Conservation (phyloP, 2,797 vertebrate species). For the Allobates femoralis region DNA sequence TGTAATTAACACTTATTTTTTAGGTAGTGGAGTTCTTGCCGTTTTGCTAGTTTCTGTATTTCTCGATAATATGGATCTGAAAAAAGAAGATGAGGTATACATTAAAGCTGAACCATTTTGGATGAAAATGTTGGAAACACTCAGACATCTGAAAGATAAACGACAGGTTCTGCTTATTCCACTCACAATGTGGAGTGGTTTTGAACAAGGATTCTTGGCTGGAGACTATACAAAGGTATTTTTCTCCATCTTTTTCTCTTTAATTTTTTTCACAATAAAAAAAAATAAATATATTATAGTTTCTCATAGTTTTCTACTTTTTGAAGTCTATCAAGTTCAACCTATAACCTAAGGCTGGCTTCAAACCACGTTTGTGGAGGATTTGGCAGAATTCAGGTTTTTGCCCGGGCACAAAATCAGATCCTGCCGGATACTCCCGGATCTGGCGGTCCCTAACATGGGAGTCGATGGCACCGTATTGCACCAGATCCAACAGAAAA, state of each 20-base stretch:
- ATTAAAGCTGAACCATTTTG: conserved; percentile 72
- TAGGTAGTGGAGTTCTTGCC: conserved; percentile 87
- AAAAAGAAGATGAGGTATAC: conserved; percentile 67
- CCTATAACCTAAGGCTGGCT: too few relatives aligned
- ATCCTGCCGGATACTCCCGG: too few relatives aligned
- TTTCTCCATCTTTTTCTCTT: background rate
- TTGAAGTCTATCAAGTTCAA: too few relatives aligned
- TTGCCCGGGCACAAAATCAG: too few relatives aligned
- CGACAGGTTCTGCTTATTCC: conserved; percentile 85
- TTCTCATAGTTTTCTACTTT: too few relatives aligned
- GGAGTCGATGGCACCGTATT: too few relatives aligned
- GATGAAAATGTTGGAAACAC: conserved; percentile 84
- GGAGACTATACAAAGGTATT: conserved; percentile 93
- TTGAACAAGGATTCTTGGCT: conserved; percentile 92
- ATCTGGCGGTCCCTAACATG: too few relatives aligned
- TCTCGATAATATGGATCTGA: conserved; percentile 81
- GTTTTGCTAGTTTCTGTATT: conserved; percentile 81
- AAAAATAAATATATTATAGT: too few relatives aligned
- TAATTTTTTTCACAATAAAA: too few relatives aligned
- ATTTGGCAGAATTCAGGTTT: too few relatives aligned
- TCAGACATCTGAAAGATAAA: conserved; percentile 82
- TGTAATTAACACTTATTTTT: background rate
- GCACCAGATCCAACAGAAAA: too few relatives aligned
- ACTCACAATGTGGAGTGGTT: conserved; percentile 91
- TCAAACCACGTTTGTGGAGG: too few relatives aligned